A percentile compares a stretch with the other conserved stretches of the same genome.
Evolutionary conservation across 2,888 invertebrate species (phyloP).

Genomic region (Acleris sparsana): DNA sequence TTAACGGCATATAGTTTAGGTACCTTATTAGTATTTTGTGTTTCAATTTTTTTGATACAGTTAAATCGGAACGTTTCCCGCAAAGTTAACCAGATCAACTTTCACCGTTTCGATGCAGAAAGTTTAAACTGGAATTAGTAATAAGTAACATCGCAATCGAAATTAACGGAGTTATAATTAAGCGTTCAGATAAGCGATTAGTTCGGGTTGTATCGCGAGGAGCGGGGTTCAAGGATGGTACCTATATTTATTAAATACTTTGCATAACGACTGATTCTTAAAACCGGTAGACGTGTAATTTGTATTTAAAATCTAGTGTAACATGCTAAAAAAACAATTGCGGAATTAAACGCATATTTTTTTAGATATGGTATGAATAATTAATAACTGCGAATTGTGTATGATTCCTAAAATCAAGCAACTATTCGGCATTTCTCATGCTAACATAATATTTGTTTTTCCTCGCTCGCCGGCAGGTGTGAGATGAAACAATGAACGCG

Average conservation of each 20-base stretch:
- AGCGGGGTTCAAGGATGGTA: constrained; percentile 24
- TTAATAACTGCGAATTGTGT: neutral
- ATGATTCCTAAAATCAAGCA: neutral
- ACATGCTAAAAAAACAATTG: too few relatives aligned
- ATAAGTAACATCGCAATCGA: constrained; percentile 13
- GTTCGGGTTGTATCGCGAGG: constrained; percentile 18
- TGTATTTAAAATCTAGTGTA: too few relatives aligned
- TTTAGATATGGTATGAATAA: neutral
- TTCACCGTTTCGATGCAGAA: constrained; percentile 5
- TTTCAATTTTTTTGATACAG: too few relatives aligned
- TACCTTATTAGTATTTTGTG: too few relatives aligned
- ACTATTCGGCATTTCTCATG: neutral
- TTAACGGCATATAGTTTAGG: too few relatives aligned
- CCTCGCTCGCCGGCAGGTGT: constrained; percentile 9
- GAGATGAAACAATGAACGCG: constrained; percentile 26
- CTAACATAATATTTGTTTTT: neutral
- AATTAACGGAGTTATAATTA: constrained; percentile 20
- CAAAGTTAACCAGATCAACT: neutral
- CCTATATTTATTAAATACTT: constrained; percentile 5
- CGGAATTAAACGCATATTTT: too few relatives aligned
- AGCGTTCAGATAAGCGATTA: constrained; percentile 16
- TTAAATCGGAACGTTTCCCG: neutral
- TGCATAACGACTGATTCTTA: neutral
- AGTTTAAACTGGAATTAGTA: neutral
- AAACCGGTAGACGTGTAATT: neutral